Percentiles rank a stretch among this genome's conserved stretches.
Conservation (phyloP, 2,113 vertebrate species). For the Pithys albifrons region DNA sequence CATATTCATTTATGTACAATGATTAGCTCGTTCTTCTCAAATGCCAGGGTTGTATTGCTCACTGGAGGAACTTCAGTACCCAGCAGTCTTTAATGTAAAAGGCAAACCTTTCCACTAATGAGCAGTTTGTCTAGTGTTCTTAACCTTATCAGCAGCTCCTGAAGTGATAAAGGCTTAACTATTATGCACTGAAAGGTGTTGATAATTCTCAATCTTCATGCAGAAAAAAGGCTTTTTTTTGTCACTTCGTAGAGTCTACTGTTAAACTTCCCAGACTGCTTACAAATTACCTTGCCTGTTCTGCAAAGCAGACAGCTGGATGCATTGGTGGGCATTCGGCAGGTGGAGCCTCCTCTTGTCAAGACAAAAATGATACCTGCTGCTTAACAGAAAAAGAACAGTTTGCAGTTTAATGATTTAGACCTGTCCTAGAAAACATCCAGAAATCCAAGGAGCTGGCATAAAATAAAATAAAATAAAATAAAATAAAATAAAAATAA, state of each 20-base stretch:
- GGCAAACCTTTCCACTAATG: slow-evolving; percentile 86
- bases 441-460: slow-evolving; percentile 4
- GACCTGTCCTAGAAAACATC: slow-evolving; percentile 63
- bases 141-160: slow-evolving; percentile 86
- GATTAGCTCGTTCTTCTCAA: slow-evolving; percentile 78
- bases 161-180: slow-evolving; percentile 85
- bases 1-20: slow-evolving; percentile 75
- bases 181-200: slow-evolving; percentile 84
- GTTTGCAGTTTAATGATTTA: slow-evolving; percentile 71
- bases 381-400: slow-evolving; percentile 74
- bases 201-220: slow-evolving; percentile 86
- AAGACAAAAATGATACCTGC: slow-evolving; percentile 77
- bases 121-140: slow-evolving; percentile 86
- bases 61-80: slow-evolving; percentile 80
- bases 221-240: slow-evolving; percentile 78
- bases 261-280: slow-evolving; percentile 79
- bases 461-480: neutral
- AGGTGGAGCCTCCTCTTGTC: slow-evolving; percentile 75
- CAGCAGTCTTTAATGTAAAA: slow-evolving; percentile 84
- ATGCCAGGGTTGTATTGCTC: slow-evolving; percentile 80
- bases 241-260: slow-evolving; percentile 76
- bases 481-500: neutral
- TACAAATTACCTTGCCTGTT: slow-evolving; percentile 78
- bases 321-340: slow-evolving; percentile 72
- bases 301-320: slow-evolving; percentile 79